phyloP scores from a whole-genome alignment of 2,113 vertebrate genomes.

The Sebastes fasciatus region DNA sequence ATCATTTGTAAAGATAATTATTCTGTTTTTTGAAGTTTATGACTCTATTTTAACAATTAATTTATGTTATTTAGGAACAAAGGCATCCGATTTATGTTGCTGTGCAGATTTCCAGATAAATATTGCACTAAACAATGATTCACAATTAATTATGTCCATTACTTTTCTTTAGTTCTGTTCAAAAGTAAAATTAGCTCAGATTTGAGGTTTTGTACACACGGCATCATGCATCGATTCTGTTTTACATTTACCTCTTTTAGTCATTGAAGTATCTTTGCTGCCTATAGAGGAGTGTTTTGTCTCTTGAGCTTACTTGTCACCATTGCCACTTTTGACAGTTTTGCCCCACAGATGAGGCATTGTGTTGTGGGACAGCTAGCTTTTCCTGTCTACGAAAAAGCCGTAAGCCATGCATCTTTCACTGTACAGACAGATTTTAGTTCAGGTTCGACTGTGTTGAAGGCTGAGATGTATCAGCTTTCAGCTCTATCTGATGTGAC shows the following conservation, averaged over 20 bases:
- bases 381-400: background rate
- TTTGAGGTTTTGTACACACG: background rate
- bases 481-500: conserved; percentile 16
- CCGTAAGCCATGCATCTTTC: background rate
- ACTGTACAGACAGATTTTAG: background rate
- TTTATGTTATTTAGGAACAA: no score
- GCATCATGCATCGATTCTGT: background rate
- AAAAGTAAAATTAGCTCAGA: background rate
- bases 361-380: background rate
- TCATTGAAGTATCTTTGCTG: background rate
- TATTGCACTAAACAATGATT: background rate
- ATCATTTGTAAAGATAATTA: no score
- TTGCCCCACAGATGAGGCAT: background rate
- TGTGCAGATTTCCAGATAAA: background rate
- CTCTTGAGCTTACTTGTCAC: background rate
- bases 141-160: background rate
- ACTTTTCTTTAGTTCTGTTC: background rate
- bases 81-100: background rate
- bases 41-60: no score
- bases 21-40: no score
- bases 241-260: background rate
- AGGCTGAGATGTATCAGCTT: background rate
- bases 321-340: background rate
- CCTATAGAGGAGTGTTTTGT: background rate
- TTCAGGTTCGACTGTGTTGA: background rate